Percentiles rank a stretch among this genome's conserved stretches.
Conservation (phyloP, 2,888 invertebrate species). For the Miltochrista miniata region DNA sequence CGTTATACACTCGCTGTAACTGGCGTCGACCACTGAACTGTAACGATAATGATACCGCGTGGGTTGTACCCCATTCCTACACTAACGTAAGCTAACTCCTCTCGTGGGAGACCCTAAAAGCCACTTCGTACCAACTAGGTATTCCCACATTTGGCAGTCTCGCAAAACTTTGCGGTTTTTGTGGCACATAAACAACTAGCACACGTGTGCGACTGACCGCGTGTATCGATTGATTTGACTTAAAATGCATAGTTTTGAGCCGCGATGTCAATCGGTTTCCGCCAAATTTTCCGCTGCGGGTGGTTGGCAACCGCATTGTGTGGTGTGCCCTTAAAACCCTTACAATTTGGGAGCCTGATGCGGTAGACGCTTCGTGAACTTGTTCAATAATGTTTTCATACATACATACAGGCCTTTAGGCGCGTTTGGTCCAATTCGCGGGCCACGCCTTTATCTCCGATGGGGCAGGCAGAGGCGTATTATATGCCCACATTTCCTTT, state of each 20-base stretch:
- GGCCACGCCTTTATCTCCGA: too few species aligned
- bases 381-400: slow-evolving; percentile 35
- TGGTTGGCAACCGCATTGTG: slow-evolving; percentile 71
- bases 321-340: slow-evolving; percentile 59
- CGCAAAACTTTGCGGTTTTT: slow-evolving; percentile 76
- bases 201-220: slow-evolving; percentile 71
- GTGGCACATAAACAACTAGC: slow-evolving; percentile 79
- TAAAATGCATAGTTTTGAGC: slow-evolving; percentile 77
- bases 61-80: slow-evolving; percentile 65
- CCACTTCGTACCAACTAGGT: slow-evolving; percentile 61
- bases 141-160: slow-evolving; percentile 73
- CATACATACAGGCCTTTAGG: too few species aligned
- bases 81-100: slow-evolving; percentile 70
- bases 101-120: slow-evolving; percentile 75
- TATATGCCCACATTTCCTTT: too few species aligned
- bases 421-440: too few species aligned
- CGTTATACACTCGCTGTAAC: slow-evolving; percentile 70
- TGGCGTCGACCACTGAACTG: slow-evolving; percentile 69
- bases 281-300: slow-evolving; percentile 75
- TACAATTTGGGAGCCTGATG: slow-evolving; percentile 56
- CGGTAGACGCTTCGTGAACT: slow-evolving; percentile 42
- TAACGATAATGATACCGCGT: slow-evolving; percentile 73
- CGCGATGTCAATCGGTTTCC: slow-evolving; percentile 70
- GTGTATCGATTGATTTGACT: slow-evolving; percentile 78
- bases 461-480: too few species aligned